These are phyloP conservation scores for Caenorhabditis drosophilae DNA, from an alignment of 2,888 invertebrate species.

Conservation along the genomic window DNA sequence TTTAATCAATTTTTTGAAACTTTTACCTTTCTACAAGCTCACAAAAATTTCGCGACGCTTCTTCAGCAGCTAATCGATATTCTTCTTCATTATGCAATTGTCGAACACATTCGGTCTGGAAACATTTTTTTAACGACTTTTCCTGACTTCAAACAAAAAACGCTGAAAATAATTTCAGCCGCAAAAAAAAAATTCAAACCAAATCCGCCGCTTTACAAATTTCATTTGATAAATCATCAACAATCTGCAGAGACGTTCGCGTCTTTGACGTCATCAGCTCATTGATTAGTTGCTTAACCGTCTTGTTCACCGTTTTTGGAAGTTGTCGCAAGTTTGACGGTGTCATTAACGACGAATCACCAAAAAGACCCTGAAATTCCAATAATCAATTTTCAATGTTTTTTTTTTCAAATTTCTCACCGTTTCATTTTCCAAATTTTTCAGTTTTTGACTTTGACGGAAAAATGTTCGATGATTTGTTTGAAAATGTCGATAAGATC, in stretches of 20 bases:
- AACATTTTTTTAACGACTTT: not conserved
- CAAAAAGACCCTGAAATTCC: constrained; percentile 60
- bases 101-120: constrained; percentile 86
- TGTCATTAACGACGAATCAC: constrained; percentile 47
- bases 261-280: constrained; percentile 6
- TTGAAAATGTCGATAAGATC: too few species aligned
- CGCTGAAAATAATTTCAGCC: not conserved
- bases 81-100: constrained; percentile 83
- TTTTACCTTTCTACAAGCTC: constrained; percentile 86
- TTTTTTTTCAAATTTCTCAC: not conserved
- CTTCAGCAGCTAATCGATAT: constrained; percentile 84
- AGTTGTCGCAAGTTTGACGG: constrained; percentile 50
- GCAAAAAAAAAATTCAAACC: constrained; percentile 61
- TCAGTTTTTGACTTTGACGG: constrained; percentile 6
- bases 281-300: constrained; percentile 25
- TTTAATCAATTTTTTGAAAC: too few species aligned
- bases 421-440: constrained; percentile 8
- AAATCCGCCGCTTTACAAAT: constrained; percentile 94
- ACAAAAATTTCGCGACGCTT: constrained; percentile 85
- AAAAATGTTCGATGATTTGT: constrained; percentile 10
- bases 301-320: constrained; percentile 38
- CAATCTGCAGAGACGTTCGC: constrained; percentile 78
- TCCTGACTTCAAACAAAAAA: not conserved
- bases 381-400: too few species aligned
- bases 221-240: constrained; percentile 92